phyloP scores from a whole-genome alignment of 1,140 invertebrate species.

The Cyphomyrmex costatus region DNA sequence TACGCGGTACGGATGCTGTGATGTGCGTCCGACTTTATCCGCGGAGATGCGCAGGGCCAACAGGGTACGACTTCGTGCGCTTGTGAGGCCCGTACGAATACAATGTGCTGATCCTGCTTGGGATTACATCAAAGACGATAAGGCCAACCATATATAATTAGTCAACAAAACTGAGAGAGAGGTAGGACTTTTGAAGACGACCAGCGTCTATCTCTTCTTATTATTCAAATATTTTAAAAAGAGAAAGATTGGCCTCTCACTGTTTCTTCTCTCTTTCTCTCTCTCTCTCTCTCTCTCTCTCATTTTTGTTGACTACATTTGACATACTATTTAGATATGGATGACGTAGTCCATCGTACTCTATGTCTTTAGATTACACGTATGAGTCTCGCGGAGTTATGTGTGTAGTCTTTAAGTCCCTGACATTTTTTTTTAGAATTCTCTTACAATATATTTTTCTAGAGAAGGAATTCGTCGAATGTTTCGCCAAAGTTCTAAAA shows the following conservation, averaged over 20 bases:
- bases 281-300: no score
- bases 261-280: no score
- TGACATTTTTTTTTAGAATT: neutral
- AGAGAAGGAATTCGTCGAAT: neutral
- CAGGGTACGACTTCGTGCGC: neutral
- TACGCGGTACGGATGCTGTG: constrained; percentile 56
- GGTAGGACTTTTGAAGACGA: no score
- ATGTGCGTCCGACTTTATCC: constrained; percentile 59
- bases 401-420: neutral
- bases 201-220: no score
- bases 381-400: neutral
- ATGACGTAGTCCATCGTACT: no score
- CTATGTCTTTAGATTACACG: no score
- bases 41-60: constrained; percentile 10
- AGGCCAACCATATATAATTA: no score
- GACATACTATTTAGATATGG: no score
- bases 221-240: no score
- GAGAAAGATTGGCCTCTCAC: no score
- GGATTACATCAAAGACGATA: neutral
- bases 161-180: no score
- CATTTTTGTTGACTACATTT: no score
- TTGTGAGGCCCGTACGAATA: neutral
- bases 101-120: neutral
- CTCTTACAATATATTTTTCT: neutral
- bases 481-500: neutral